Evolutionary conservation across 2,113 vertebrate genomes (phyloP).

Genomic region (Thunnus maccoyii): DNA sequence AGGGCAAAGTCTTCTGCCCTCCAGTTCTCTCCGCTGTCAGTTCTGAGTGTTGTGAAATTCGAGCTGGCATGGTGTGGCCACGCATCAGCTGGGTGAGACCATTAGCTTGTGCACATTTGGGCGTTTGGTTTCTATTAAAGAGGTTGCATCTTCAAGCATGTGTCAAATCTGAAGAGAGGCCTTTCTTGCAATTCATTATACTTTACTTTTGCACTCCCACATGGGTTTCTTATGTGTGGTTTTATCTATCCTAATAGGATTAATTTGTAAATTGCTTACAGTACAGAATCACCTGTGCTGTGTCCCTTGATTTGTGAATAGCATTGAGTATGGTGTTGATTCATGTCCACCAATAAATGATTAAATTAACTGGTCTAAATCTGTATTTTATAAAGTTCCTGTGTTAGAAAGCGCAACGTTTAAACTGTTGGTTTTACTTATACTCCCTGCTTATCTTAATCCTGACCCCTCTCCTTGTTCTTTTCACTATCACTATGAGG

Average conservation of each 20-base stretch:
- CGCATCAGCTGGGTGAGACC: neutral
- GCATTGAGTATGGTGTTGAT: no score
- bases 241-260: no score
- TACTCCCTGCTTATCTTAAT: neutral
- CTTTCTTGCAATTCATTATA: neutral
- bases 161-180: neutral
- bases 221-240: no score
- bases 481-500: neutral
- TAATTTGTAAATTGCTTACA: no score
- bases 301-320: no score
- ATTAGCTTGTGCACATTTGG: neutral
- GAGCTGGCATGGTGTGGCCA: neutral
- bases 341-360: no score
- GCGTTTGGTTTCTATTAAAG: neutral
- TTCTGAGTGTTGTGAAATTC: neutral
- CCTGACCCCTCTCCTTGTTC: neutral
- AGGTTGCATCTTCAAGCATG: neutral
- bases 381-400: no score
- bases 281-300: no score
- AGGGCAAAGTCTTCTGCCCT: conserved; percentile 27
- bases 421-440: no score
- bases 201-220: neutral
- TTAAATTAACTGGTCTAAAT: no score
- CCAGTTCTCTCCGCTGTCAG: conserved; percentile 24
- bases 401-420: no score